Evolutionary conservation across 2,113 vertebrate species (phyloP).

Genomic region (Mormoops blainvillei): DNA sequence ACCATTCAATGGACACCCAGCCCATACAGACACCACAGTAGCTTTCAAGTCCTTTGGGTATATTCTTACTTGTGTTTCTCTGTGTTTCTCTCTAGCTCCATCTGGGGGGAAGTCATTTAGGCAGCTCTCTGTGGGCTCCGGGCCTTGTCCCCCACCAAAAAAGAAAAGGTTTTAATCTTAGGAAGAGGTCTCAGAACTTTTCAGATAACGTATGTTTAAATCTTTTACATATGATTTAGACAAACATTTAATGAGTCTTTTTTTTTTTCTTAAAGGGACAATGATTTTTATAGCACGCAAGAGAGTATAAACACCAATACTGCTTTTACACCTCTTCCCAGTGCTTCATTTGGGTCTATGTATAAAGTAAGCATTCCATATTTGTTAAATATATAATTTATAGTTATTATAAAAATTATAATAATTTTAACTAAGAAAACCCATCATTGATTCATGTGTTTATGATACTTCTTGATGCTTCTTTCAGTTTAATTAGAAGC

Average conservation of each 20-base stretch:
- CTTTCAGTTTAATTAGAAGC: constrained; percentile 34
- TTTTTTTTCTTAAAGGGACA: neutral
- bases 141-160: neutral
- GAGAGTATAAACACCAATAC: neutral
- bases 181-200: neutral
- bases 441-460: neutral
- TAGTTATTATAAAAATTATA: neutral
- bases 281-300: neutral
- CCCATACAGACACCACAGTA: neutral
- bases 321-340: neutral
- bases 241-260: too few species aligned
- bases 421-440: neutral
- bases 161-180: constrained; percentile 18
- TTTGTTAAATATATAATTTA: neutral
- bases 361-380: neutral
- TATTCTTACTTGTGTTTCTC: neutral
- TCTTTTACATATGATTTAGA: neutral
- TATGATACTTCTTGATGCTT: neutral
- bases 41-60: neutral
- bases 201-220: neutral
- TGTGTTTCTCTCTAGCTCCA: neutral
- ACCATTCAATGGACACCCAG: neutral
- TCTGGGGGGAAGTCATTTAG: neutral
- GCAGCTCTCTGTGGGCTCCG: neutral
- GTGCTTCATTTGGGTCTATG: neutral